These are phyloP conservation scores for Phenacoccus solenopsis DNA, from an alignment of 1,140 invertebrate species.

Conservation along the genomic window DNA sequence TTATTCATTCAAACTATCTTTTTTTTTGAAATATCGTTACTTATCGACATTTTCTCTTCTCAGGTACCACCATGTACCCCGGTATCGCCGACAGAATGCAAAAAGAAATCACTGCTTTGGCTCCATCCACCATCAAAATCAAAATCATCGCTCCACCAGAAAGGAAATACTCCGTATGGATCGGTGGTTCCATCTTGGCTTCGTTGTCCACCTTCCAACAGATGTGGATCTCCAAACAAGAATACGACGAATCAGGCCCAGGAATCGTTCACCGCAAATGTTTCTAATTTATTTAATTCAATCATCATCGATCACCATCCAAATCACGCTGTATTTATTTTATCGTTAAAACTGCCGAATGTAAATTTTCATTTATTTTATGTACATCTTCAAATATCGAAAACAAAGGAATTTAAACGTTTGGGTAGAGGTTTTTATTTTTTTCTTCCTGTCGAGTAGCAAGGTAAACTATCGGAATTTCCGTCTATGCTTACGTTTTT, in stretches of 20 bases:
- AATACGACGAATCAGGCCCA: conserved; percentile 85
- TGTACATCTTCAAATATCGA: no score
- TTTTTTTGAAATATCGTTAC: no score
- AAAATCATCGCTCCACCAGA: conserved; percentile 89
- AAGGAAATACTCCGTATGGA: conserved; percentile 87
- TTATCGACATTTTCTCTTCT: background rate
- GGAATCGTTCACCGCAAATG: conserved; percentile 87
- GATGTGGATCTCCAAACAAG: conserved; percentile 86
- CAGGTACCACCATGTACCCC: conserved; percentile 58
- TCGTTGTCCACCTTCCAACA: conserved; percentile 71
- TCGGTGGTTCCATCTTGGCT: conserved; percentile 73
- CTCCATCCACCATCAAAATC: conserved; percentile 75
- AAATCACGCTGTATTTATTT: background rate
- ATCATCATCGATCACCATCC: background rate
- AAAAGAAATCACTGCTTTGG: conserved; percentile 65
- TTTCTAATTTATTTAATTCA: conserved; percentile 60
- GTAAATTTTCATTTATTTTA: background rate
- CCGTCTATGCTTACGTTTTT: no score
- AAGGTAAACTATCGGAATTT: no score
- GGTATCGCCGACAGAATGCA: conserved; percentile 73
- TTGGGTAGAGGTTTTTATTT: no score
- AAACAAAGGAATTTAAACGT: no score
- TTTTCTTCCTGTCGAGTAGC: no score
- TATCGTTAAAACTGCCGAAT: background rate
- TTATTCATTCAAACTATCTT: no score